Evolutionary conservation across 2,113 vertebrate genomes (phyloP).

Genomic region (Anarrhichthys ocellatus): DNA sequence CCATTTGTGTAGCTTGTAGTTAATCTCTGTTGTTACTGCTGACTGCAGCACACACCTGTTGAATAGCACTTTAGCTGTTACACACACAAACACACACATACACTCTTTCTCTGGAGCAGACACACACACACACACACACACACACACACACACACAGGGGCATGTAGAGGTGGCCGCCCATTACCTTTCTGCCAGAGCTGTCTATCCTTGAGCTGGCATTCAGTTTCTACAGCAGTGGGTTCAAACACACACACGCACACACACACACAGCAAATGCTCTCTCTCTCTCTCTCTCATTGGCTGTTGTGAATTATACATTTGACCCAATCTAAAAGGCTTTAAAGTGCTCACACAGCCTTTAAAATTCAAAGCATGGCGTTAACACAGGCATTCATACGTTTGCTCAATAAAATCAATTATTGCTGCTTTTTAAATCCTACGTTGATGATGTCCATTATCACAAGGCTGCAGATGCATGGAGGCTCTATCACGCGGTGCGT

Average conservation of each 20-base stretch:
- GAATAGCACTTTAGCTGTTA: constrained; percentile 47
- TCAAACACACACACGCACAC: constrained; percentile 19
- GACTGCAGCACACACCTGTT: constrained; percentile 57
- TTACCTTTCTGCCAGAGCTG: constrained; percentile 53
- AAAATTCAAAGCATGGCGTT: constrained; percentile 38
- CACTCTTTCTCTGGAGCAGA: constrained; percentile 10
- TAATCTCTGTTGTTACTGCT: constrained; percentile 38
- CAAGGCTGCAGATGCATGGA: background rate
- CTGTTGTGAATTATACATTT: constrained; percentile 48
- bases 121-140: constrained; percentile 15
- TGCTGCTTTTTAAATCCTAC: background rate
- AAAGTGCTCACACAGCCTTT: constrained; percentile 52
- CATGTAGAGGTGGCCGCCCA: constrained; percentile 41
- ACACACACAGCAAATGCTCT: constrained; percentile 4
- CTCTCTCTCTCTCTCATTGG: constrained; percentile 14
- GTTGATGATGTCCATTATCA: background rate
- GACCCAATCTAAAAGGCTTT: constrained; percentile 46
- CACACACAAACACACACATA: constrained; percentile 15
- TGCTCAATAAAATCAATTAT: constrained; percentile 5
- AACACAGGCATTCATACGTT: constrained; percentile 39
- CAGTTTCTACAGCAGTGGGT: constrained; percentile 22
- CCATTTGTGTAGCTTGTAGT: constrained; percentile 28
- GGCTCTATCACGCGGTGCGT: background rate
- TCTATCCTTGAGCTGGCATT: constrained; percentile 37
- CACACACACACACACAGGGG: constrained; percentile 33